Percentiles rank a stretch among this genome's conserved stretches.
phyloP scores from a whole-genome alignment of 2,888 invertebrate genomes.

The Rambutsinella grinnellia region DNA sequence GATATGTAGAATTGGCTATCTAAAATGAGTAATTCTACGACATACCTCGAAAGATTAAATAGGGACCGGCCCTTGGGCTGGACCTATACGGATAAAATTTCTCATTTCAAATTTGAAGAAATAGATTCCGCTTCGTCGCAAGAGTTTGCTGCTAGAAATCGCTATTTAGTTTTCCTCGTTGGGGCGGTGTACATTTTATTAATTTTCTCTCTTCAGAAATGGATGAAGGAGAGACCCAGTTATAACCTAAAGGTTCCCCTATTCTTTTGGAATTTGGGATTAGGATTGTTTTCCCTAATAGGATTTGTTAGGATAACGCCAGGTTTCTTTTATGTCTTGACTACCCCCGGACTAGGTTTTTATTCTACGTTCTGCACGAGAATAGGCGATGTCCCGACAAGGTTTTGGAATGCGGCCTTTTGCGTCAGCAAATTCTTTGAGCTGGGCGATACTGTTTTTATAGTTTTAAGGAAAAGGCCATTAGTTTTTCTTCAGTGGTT shows the following conservation, averaged over 20 bases:
- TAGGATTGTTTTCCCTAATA: conserved; percentile 95
- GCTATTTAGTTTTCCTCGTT: conserved; percentile 93
- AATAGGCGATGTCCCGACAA: background rate
- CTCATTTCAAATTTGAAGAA: conserved; percentile 27
- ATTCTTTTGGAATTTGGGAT: conserved; percentile 89
- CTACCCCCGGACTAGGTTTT: conserved; percentile 76
- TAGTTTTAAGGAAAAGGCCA: conserved; percentile 91
- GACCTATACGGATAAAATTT: no score
- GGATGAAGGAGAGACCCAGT: conserved; percentile 91
- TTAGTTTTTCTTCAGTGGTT: conserved; percentile 88
- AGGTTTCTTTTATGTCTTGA: conserved; percentile 87
- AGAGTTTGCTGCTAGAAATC: conserved; percentile 76
- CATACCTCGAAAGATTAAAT: no score
- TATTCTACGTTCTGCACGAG: conserved; percentile 93
- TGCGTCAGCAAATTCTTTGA: conserved; percentile 43
- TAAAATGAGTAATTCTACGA: no score
- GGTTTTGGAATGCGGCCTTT: conserved; percentile 76
- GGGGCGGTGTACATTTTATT: conserved; percentile 91
- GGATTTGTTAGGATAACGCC: conserved; percentile 93
- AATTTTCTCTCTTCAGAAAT: conserved; percentile 92
- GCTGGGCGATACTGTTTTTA: conserved; percentile 73
- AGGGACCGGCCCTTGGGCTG: no score
- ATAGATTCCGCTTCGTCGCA: conserved; percentile 35
- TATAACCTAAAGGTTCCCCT: conserved; percentile 89
- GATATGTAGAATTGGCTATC: no score